Evolutionary conservation across 2,888 invertebrate genomes (phyloP), one percentile per base, ranked within the genome.

Genomic region (Andrena praecox): DNA sequence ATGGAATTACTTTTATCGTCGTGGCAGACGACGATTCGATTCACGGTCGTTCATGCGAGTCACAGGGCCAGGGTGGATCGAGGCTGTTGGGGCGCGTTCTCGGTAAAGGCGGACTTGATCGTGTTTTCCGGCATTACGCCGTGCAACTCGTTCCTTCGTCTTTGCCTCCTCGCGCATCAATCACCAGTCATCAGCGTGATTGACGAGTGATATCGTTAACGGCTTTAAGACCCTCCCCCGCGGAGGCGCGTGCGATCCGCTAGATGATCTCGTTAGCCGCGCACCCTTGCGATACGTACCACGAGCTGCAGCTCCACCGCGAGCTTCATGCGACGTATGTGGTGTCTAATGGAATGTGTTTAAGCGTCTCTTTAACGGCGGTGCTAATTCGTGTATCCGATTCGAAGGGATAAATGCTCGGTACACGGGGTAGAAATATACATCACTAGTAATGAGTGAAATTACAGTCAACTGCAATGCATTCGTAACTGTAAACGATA

Each of bases 151-250:
- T 89, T 84, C 78, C 42, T 79, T 78, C 75, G 74, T 48, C 80
- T 79, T 80, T 60, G 67, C 82, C 62, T 82, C 52, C 73, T 72
- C 62, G 79, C 59, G 73, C 85, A 88, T 85, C 90, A 88, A 90
- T 90, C 91, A 86, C 86, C 90, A 89, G 89, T 92, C 92, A 91
- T 93, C 93, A 92, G 77, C 89, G 88, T 92, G 93, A 93, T 92
- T 92, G 93, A 93, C 92, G 92, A 92, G 91, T 92, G 93, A 93
- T 93, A 91, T 92, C 93, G 92, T 93, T 93, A 93, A 92, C 91
- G 92, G 89, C 90, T 92, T 92, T 90, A 85, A 88, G 82, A 69
- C 73, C 78, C 74, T 56, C 16, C 66, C 76, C 68, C 74, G 56
- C 54, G 60, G 79, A 84, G 87, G 82, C 84, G 90, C 87, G 89